These are phyloP conservation scores for Teleopsis dalmanni DNA, from an alignment of 1,140 invertebrate genomes.

Conservation along the genomic window DNA sequence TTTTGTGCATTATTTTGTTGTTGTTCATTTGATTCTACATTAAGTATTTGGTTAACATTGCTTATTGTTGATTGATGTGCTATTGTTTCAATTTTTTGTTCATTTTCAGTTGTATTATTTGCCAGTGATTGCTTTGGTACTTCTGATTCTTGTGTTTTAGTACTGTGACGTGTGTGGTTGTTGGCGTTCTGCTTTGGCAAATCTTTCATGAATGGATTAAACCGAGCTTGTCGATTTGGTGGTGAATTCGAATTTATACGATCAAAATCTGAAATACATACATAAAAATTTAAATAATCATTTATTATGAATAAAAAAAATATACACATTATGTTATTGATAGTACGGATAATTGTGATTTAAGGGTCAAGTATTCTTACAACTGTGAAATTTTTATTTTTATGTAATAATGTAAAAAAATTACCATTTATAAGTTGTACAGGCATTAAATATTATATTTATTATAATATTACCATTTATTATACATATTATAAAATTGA, in stretches of 20 bases:
- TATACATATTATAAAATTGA: too few species aligned
- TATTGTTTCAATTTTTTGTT: background rate
- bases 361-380: too few species aligned
- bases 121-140: constrained; percentile 8
- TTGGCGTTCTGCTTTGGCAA: constrained; percentile 27
- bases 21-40: background rate
- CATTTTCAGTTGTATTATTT: constrained; percentile 9
- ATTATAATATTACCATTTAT: too few species aligned
- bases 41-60: background rate
- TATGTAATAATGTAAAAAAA: too few species aligned
- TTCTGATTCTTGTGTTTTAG: constrained; percentile 9
- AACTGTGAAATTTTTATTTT: too few species aligned
- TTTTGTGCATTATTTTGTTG: background rate
- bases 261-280: constrained; percentile 46
- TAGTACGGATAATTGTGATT: too few species aligned
- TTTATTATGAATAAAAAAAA: background rate
- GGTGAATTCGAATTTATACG: constrained; percentile 48
- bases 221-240: constrained; percentile 42
- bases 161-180: background rate
- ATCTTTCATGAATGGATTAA: constrained; percentile 43
- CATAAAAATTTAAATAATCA: constrained; percentile 18
- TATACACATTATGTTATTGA: too few species aligned
- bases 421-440: too few species aligned
- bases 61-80: background rate
- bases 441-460: too few species aligned